phyloP scores from a whole-genome alignment of 2,888 invertebrate genomes.

The Chloroclysta siterata region DNA sequence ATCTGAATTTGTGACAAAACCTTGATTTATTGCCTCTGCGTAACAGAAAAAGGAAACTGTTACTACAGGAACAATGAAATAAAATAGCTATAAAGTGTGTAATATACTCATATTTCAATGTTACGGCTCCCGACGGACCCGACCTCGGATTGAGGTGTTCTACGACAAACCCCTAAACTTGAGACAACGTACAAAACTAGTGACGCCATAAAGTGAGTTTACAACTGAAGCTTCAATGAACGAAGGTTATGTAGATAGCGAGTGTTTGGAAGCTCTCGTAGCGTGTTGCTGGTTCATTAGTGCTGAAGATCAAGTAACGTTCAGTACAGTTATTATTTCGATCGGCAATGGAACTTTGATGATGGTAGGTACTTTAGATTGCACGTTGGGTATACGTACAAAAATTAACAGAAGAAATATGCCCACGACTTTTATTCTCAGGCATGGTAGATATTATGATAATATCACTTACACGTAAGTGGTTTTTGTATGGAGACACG shows the following conservation, averaged over 20 bases:
- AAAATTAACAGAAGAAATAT: no score
- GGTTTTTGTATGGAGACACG: no score
- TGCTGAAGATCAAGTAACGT: not conserved
- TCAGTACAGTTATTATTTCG: not conserved
- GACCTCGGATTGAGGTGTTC: slow-evolving; percentile 48
- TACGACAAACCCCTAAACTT: slow-evolving; percentile 53
- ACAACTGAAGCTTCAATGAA: slow-evolving; percentile 2
- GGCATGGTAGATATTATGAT: no score
- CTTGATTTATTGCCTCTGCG: slow-evolving; percentile 14
- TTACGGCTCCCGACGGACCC: slow-evolving; percentile 51
- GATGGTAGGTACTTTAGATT: no score
- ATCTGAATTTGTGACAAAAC: not conserved
- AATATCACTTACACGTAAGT: no score
- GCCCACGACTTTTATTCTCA: no score
- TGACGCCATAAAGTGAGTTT: slow-evolving; percentile 16
- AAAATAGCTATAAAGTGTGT: slow-evolving; percentile 59
- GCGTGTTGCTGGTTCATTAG: not conserved
- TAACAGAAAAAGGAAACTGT: slow-evolving; percentile 51
- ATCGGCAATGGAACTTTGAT: no score
- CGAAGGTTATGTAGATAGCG: not conserved
- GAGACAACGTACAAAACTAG: slow-evolving; percentile 32
- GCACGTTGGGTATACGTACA: no score
- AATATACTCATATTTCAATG: slow-evolving; percentile 62
- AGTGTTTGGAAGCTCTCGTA: not conserved
- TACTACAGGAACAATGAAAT: slow-evolving; percentile 56